Conservation (phyloP, 2,888 invertebrate genomes). For the Scaptomyza reducta region DNA sequence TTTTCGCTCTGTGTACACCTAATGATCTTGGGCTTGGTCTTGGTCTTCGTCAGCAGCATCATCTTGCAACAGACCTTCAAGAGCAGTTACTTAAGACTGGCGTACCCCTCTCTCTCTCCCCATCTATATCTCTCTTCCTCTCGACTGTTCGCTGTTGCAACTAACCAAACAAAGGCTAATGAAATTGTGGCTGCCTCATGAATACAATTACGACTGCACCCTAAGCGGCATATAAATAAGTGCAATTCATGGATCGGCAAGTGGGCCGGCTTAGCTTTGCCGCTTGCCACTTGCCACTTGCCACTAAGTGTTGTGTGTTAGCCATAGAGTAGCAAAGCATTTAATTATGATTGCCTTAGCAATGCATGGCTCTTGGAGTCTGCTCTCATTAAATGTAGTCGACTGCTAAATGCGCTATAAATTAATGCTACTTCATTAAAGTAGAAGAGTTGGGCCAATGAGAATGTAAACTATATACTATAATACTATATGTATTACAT, state of each 20-base stretch:
- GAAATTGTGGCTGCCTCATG: constrained; percentile 67
- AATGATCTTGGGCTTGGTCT: constrained; percentile 61
- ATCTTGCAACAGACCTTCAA: constrained; percentile 45
- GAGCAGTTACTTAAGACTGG: constrained; percentile 17
- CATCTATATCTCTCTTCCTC: too few relatives aligned
- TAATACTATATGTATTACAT: too few relatives aligned
- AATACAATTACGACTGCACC: constrained; percentile 50
- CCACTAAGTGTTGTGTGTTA: not conserved
- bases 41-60: constrained; percentile 15
- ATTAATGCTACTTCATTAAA: not conserved
- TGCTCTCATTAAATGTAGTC: constrained; percentile 14
- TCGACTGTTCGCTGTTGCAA: constrained; percentile 23
- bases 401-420: constrained; percentile 15
- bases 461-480: too few relatives aligned
- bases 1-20: constrained; percentile 25
- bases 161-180: constrained; percentile 65
- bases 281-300: constrained; percentile 5
- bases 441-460: too few relatives aligned
- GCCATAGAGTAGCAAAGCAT: constrained; percentile 43
- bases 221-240: constrained; percentile 52
- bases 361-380: constrained; percentile 28
- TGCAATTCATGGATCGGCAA: constrained; percentile 68
- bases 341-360: constrained; percentile 55
- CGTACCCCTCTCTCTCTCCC: constrained; percentile 11
- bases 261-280: constrained; percentile 19